Conservation (phyloP, 2,797 vertebrate species). For the Trachops cirrhosus region DNA sequence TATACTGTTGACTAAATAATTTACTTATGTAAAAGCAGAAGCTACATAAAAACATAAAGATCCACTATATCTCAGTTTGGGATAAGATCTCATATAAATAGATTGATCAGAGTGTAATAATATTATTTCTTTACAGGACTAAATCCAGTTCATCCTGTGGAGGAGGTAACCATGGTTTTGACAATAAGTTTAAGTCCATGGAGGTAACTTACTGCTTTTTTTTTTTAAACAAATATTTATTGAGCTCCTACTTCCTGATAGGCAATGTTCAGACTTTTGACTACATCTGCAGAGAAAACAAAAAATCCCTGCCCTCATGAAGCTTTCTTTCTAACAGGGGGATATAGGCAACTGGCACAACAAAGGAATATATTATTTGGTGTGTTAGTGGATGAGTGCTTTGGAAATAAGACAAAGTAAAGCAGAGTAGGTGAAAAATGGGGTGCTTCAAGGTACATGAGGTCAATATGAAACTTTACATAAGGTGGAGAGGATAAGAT, state of each 20-base stretch:
- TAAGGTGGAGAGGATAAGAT: neutral
- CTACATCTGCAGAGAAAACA: neutral
- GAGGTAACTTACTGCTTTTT: conserved; percentile 84
- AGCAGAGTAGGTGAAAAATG: neutral
- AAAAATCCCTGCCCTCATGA: neutral
- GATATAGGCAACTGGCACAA: neutral
- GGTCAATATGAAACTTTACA: neutral
- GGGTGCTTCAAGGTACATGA: neutral
- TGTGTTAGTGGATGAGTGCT: neutral
- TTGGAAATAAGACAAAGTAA: neutral
- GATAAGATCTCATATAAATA: neutral
- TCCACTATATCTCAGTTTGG: neutral
- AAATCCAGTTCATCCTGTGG: conserved; percentile 76
- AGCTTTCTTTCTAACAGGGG: neutral
- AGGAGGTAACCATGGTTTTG: conserved; percentile 94
- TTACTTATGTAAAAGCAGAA: neutral
- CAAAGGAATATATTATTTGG: neutral
- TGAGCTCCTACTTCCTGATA: neutral
- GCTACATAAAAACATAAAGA: neutral
- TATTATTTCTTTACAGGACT: conserved; percentile 74
- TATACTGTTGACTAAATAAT: neutral
- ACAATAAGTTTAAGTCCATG: conserved; percentile 96
- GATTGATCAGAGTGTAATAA: neutral
- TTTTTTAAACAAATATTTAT: neutral
- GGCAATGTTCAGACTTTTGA: neutral